Conservation (phyloP, 92 coral and sea anemone species). For the Phenganax stokvisi region DNA sequence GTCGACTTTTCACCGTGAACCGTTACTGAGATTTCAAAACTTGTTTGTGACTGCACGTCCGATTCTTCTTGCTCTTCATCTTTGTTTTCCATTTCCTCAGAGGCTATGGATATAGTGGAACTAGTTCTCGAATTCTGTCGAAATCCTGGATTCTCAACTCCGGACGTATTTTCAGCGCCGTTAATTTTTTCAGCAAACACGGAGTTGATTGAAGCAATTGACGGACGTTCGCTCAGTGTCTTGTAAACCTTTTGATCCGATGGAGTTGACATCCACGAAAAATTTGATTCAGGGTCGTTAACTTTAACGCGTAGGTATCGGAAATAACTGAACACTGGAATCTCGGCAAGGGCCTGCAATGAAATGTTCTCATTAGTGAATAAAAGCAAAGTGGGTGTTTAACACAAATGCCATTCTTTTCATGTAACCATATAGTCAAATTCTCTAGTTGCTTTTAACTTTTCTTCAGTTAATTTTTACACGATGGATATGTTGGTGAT, state of each 20-base stretch:
- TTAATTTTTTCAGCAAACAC: not conserved
- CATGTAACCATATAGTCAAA: too few species aligned
- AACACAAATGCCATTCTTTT: too few species aligned
- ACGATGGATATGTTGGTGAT: too few species aligned
- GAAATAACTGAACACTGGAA: slow-evolving; percentile 18
- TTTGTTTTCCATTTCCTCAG: not conserved
- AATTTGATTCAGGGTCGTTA: slow-evolving; percentile 4
- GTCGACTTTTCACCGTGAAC: not conserved
- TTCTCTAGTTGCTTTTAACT: too few species aligned
- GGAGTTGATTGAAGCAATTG: not conserved
- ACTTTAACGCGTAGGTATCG: not conserved
- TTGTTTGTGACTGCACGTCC: not conserved
- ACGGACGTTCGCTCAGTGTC: not conserved
- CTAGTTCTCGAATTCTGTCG: not conserved
- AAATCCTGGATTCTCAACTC: not conserved
- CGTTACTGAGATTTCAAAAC: slow-evolving; percentile 11
- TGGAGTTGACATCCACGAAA: not conserved
- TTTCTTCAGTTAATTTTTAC: too few species aligned
- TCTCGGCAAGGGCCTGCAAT: slow-evolving; percentile 22
- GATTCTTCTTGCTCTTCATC: not conserved
- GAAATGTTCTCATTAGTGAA: too few species aligned
- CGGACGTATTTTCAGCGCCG: not conserved
- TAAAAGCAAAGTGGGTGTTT: too few species aligned
- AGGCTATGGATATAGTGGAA: not conserved
- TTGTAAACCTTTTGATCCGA: slow-evolving; percentile 10